A percentile compares a stretch with the other conserved stretches of the same genome.
These are phyloP conservation scores for Rhynchophorus ferrugineus DNA, from an alignment of 1,140 invertebrate genomes.

Conservation along the genomic window DNA sequence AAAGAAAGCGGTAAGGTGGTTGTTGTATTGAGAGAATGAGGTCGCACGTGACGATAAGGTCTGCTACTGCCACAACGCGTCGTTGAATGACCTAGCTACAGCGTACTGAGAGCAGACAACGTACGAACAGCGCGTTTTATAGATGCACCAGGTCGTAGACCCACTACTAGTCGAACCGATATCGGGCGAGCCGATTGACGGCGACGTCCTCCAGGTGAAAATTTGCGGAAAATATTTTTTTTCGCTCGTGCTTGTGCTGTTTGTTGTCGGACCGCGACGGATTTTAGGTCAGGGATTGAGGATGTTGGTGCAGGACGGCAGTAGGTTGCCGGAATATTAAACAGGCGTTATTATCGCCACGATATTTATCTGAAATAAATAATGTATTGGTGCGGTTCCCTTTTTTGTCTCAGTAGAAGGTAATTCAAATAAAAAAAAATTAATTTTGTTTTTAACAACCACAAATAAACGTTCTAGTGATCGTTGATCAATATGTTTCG, in stretches of 20 bases:
- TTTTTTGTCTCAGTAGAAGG: too few relatives aligned
- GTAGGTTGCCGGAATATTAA: slow-evolving; percentile 9
- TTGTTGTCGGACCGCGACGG: background rate
- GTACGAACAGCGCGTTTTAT: slow-evolving; percentile 18
- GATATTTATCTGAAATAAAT: too few relatives aligned
- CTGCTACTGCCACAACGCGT: slow-evolving; percentile 39
- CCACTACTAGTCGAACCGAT: slow-evolving; percentile 10
- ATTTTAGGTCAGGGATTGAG: slow-evolving; percentile 20
- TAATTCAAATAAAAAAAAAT: too few relatives aligned
- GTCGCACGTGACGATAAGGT: slow-evolving; percentile 34
- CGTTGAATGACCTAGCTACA: slow-evolving; percentile 40
- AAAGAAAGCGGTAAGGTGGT: slow-evolving; percentile 18
- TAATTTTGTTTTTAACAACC: too few relatives aligned
- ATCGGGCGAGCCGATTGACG: slow-evolving; percentile 12
- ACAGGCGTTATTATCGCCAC: too few relatives aligned
- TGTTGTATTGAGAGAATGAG: slow-evolving; percentile 27
- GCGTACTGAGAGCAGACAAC: slow-evolving; percentile 21
- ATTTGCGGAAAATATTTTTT: slow-evolving; percentile 20
- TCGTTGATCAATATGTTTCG: too few relatives aligned
- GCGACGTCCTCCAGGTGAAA: slow-evolving; percentile 20
- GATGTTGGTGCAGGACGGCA: slow-evolving; percentile 6
- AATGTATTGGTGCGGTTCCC: too few relatives aligned
- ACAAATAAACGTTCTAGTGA: too few relatives aligned
- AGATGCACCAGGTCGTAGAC: slow-evolving; percentile 19
- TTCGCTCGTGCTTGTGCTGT: slow-evolving; percentile 1